phyloP scores from a whole-genome alignment of 1,140 invertebrate species.

The Ruditapes philippinarum region DNA sequence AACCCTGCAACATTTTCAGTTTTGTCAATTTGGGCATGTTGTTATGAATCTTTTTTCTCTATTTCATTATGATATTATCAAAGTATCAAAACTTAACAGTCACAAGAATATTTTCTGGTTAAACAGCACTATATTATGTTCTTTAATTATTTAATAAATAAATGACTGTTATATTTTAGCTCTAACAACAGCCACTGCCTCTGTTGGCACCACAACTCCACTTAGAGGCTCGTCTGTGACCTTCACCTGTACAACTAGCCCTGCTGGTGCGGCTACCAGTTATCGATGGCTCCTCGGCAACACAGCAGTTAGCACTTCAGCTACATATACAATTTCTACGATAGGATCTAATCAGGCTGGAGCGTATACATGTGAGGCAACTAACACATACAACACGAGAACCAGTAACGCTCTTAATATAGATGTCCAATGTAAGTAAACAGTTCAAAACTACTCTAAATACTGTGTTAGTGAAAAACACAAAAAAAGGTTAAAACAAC shows the following conservation, averaged over 20 bases:
- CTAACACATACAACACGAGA: background rate
- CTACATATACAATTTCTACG: background rate
- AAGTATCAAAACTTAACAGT: too few relatives aligned
- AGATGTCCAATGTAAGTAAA: constrained; percentile 38
- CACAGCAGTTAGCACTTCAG: background rate
- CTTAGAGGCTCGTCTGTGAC: background rate
- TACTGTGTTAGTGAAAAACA: too few relatives aligned
- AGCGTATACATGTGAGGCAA: constrained; percentile 17
- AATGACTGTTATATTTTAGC: constrained; percentile 9
- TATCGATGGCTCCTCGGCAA: background rate
- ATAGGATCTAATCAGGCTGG: background rate
- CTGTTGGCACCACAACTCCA: background rate
- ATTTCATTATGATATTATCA: too few relatives aligned
- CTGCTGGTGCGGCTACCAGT: background rate
- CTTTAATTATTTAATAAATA: background rate
- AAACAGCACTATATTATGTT: too few relatives aligned
- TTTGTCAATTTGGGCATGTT: too few relatives aligned
- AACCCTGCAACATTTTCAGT: too few relatives aligned
- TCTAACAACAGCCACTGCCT: background rate
- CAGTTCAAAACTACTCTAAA: too few relatives aligned
- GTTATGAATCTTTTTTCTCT: too few relatives aligned
- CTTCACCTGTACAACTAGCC: constrained; percentile 29
- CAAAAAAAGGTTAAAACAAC: too few relatives aligned
- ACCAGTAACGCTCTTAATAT: background rate
- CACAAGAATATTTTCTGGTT: too few relatives aligned